phyloP scores from a whole-genome alignment of 2,113 vertebrate genomes.

The Festucalex cinctus region DNA sequence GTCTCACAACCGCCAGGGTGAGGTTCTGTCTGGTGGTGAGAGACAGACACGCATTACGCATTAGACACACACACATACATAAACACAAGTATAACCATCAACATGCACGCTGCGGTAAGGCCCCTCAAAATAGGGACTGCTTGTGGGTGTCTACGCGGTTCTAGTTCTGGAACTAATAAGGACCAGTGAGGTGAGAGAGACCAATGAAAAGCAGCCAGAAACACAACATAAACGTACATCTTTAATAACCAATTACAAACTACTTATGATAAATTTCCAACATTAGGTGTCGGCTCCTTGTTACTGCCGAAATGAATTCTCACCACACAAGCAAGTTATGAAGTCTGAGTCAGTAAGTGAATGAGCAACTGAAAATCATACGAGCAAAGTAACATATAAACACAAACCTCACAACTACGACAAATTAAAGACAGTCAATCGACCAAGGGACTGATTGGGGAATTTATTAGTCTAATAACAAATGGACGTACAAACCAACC shows the following conservation, averaged over 20 bases:
- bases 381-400: too few relatives aligned
- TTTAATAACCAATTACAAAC: background rate
- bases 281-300: background rate
- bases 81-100: background rate
- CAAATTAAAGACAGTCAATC: too few relatives aligned
- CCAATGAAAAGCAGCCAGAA: background rate
- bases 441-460: too few relatives aligned
- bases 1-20: background rate
- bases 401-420: too few relatives aligned
- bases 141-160: background rate
- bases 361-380: too few relatives aligned
- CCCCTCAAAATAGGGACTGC: background rate
- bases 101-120: background rate
- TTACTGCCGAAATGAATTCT: background rate
- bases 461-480: too few relatives aligned
- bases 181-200: background rate
- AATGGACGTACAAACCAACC: too few relatives aligned
- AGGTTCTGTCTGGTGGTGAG: background rate
- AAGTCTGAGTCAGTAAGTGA: too few relatives aligned
- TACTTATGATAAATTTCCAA: background rate
- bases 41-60: background rate
- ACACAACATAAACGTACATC: background rate
- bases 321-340: too few relatives aligned
- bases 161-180: background rate
- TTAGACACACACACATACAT: background rate